A percentile compares a stretch with the other conserved stretches of the same genome.
Conservation (phyloP, 2,797 vertebrate genomes). For the Phoebastria nigripes region DNA sequence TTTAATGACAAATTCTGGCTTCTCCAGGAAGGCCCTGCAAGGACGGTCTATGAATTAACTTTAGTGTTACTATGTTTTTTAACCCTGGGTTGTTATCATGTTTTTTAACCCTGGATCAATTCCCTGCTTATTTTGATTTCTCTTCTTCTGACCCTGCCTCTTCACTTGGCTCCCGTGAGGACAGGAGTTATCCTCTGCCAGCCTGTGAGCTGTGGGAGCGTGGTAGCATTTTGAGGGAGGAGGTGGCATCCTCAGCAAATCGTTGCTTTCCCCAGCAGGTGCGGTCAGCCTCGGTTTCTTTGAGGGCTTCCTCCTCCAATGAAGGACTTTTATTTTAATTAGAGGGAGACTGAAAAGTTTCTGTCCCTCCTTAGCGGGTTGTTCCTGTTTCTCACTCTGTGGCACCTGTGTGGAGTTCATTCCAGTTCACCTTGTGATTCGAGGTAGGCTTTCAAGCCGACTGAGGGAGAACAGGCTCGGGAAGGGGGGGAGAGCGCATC, state of each 20-base stretch:
- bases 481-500: background rate
- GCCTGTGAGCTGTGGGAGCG: background rate
- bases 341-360: background rate
- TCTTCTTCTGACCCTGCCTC: background rate
- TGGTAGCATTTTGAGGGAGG: background rate
- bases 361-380: background rate
- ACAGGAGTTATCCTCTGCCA: background rate
- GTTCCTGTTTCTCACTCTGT: background rate
- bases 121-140: background rate
- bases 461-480: background rate
- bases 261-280: background rate
- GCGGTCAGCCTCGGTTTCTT: background rate
- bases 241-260: background rate
- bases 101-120: background rate
- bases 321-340: conserved; percentile 15
- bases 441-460: background rate
- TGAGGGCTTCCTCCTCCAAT: conserved; percentile 9
- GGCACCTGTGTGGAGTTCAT: background rate
- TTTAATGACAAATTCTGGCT: background rate
- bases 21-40: background rate
- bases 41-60: background rate
- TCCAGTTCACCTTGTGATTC: background rate
- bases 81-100: background rate
- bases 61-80: background rate
- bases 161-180: background rate